Conservation (phyloP, 2,888 invertebrate species). For the Digitonthophagus gazella region DNA sequence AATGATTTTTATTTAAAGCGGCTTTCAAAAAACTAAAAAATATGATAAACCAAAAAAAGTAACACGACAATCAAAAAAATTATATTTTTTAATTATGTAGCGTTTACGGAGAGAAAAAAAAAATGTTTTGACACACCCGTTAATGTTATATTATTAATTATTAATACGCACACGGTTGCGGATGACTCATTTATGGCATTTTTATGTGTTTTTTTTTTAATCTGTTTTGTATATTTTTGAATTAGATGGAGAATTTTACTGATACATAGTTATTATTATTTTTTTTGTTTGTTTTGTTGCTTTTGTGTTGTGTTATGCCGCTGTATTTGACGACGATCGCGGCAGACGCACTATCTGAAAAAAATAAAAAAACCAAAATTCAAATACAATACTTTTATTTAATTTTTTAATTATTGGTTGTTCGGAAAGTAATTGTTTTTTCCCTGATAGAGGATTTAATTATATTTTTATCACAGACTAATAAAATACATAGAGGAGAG, state of each 20-base stretch:
- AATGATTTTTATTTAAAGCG: neutral
- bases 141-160: conserved; percentile 30
- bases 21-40: conserved; percentile 9
- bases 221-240: conserved; percentile 48
- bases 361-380: conserved; percentile 39
- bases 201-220: conserved; percentile 12
- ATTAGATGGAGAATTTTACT: conserved; percentile 45
- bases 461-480: no score
- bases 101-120: conserved; percentile 27
- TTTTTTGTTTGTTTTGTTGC: neutral
- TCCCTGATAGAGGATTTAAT: no score
- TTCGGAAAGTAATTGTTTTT: no score
- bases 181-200: conserved; percentile 11
- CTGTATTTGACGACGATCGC: conserved; percentile 50
- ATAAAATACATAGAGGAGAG: no score
- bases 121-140: conserved; percentile 45
- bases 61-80: neutral
- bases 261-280: conserved; percentile 40
- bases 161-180: conserved; percentile 11
- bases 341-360: conserved; percentile 50
- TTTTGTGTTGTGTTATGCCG: conserved; percentile 24
- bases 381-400: no score
- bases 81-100: neutral
- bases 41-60: conserved; percentile 39
- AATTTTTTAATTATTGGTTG: no score